Evolutionary conservation across 2,888 invertebrate species (phyloP).

Genomic region (Torymus texanus): DNA sequence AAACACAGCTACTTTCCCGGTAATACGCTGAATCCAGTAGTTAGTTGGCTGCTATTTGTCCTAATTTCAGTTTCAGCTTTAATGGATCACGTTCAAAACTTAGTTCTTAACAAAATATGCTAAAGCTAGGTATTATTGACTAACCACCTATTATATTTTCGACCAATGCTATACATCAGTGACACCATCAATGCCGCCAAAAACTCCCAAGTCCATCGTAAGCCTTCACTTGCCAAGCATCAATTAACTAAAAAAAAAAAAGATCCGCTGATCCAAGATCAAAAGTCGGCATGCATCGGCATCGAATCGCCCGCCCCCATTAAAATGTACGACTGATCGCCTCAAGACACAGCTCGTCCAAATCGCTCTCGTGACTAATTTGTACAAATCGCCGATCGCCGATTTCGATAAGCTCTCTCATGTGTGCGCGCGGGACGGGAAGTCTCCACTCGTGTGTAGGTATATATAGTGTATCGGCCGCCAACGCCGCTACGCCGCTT

Average conservation of each 20-base stretch:
- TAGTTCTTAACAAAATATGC: no score
- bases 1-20: no score
- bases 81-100: no score
- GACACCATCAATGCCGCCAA: no score
- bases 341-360: neutral
- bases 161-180: no score
- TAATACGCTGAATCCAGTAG: no score
- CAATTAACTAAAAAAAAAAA: neutral
- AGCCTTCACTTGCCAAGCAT: no score
- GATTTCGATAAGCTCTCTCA: conserved; percentile 42
- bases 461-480: conserved; percentile 29
- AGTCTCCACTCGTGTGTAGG: conserved; percentile 30
- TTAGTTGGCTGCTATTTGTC: no score
- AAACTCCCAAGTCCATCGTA: neutral
- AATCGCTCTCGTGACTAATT: conserved; percentile 40
- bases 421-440: conserved; percentile 36
- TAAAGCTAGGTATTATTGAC: no score
- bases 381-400: conserved; percentile 44
- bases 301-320: neutral
- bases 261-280: neutral
- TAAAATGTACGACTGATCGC: conserved; percentile 34
- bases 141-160: no score
- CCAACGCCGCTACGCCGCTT: neutral
- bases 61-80: no score
- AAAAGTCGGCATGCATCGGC: neutral